Conservation (phyloP, 2,888 invertebrate genomes). For the Acanthosepion lycidas region DNA sequence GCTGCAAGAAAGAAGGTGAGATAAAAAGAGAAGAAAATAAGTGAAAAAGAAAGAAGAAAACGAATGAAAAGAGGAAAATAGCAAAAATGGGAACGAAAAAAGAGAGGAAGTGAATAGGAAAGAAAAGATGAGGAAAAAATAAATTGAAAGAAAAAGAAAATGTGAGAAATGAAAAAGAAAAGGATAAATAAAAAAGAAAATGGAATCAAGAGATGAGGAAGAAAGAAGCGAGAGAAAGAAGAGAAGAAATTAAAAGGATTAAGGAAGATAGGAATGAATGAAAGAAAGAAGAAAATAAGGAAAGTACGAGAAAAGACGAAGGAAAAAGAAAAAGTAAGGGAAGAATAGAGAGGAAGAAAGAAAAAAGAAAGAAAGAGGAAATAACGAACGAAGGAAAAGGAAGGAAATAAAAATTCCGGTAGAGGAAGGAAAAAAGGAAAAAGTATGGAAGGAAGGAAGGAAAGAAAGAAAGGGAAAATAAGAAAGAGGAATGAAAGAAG, state of each 20-base stretch:
- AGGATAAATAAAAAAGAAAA: neutral
- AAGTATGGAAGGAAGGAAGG: neutral
- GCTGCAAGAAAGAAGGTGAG: neutral
- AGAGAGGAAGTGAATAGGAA: neutral
- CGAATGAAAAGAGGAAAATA: neutral
- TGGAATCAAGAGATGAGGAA: neutral
- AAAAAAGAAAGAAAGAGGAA: neutral
- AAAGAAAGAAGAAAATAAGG: neutral
- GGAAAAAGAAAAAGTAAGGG: neutral
- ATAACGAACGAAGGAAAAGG: neutral
- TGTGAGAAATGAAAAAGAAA: too few species aligned
- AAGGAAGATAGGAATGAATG: neutral
- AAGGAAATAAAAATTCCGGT: accelerated
- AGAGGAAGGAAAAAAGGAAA: neutral
- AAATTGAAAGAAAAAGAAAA: neutral
- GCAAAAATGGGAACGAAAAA: neutral
- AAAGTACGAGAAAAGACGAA: neutral
- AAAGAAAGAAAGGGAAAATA: neutral
- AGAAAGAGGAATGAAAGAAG: neutral
- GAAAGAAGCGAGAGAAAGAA: accelerated
- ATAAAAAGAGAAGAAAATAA: neutral
- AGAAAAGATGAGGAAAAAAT: neutral
- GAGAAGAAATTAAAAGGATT: neutral
- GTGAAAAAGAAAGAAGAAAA: neutral
- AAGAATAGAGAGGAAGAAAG: neutral